Percentiles rank a stretch among this genome's conserved stretches.
Evolutionary conservation across 1,140 invertebrate genomes (phyloP).

Genomic region (Caenorhabditis remanei): DNA sequence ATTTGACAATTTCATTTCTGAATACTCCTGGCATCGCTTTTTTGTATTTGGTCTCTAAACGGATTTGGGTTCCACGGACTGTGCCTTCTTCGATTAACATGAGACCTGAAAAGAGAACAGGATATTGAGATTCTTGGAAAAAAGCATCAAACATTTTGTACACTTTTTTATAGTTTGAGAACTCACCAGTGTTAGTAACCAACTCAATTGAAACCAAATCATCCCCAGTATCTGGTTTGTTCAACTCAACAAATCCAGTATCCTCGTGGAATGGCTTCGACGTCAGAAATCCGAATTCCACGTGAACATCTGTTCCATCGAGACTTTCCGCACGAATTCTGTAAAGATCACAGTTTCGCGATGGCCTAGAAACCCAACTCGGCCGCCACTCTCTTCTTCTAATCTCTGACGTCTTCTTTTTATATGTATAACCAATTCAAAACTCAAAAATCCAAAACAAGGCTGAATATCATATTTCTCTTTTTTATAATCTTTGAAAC

Average conservation of each 20-base stretch:
- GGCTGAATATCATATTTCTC: neutral
- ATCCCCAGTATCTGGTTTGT: constrained; percentile 66
- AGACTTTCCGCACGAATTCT: constrained; percentile 66
- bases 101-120: constrained; percentile 62
- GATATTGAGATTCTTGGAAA: neutral
- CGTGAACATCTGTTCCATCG: constrained; percentile 68
- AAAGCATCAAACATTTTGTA: neutral
- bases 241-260: constrained; percentile 70
- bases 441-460: neutral
- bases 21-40: constrained; percentile 61
- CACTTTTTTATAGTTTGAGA: neutral
- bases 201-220: constrained; percentile 73
- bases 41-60: constrained; percentile 67
- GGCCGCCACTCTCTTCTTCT: no score
- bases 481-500: constrained; percentile 7
- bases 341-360: neutral
- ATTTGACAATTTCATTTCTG: constrained; percentile 35
- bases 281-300: constrained; percentile 74
- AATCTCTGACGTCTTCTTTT: neutral
- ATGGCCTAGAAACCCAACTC: no score
- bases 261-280: constrained; percentile 72
- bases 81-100: constrained; percentile 75
- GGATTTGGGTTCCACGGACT: constrained; percentile 63
- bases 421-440: neutral
- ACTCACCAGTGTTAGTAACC: constrained; percentile 71